Base-by-base conservation (phyloP, 1,140 invertebrate genomes). In the Watersipora subatra region DNA sequence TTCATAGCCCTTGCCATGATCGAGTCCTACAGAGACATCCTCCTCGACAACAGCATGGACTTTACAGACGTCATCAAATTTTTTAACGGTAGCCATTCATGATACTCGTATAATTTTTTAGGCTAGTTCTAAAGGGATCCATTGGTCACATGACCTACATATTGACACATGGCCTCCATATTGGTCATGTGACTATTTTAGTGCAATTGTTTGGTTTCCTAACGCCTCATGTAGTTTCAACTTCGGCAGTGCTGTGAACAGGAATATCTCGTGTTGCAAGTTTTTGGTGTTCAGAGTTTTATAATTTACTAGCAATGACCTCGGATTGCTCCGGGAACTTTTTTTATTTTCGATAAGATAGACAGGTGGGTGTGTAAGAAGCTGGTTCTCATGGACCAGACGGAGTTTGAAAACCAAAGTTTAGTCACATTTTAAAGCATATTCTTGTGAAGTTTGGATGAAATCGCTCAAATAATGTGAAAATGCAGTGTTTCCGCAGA, bases 61-160 rank as follows among this genome's bases (percentile, higher is more conserved):
- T 96, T 95, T 77, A 96, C 93, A 0, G 93, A 97, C 79, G 93
- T 96, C 70, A 97, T 97, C 73, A 95, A 94, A 78, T 97, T 96
- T 80, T 96, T 95, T 75, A 96, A 96, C 82, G 92, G 91, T 93
- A 80, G 81, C 79, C 67, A 63, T 25, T 56, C 0, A 29, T 34
- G 19, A 57, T n/a, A 58, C 20, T 46, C 30, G 64, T 1, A 22
- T 27, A 28, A 28, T n/a, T n/a, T n/a, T n/a, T n/a, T n/a, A n/a
- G n/a, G n/a, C n/a, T n/a, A n/a, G n/a, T n/a, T n/a, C n/a, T n/a
- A 63, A n/a, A 27, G 19, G 22, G 7, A 66, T 63, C 1, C 26
- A 62, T 28, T 27, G 7, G n/a, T 56, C n/a, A 15, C 55, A 26
- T 58, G 24, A 56, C 17, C 65, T 12, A 25, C 25, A 29, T 2